Evolutionary conservation across 2,797 vertebrate species (phyloP), one percentile per base, ranked within the genome.

Genomic region (Halcyon badia): DNA sequence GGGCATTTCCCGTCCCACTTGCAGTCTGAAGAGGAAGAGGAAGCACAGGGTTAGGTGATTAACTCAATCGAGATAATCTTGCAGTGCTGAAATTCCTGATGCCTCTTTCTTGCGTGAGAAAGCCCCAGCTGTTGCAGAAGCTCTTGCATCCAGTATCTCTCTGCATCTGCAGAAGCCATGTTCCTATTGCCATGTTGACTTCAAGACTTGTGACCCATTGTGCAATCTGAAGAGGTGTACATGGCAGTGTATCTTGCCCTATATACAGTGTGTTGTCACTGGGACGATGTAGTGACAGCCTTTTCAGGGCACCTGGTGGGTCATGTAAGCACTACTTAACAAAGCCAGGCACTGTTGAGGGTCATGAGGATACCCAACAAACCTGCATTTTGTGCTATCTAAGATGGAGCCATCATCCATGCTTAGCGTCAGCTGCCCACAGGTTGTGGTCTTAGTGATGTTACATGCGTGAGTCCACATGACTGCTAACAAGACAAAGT

Each of bases 401-500:
- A 71, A 52, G 44, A 25, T 3, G 3, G 12, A 58, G 25, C 66
- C 49, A 3, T 18, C 24, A 16, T 2, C 3, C 1, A 2, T 37
- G 31, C 31, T 35, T 65, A 0, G 0, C 66, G 31, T 35, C 58
- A 69, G 31, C 30, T 71, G 20, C 24, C 33, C 26, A 2, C 10
- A 52, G 46, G 26, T 31, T 26, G 25, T 24, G 6, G n/a, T 21
- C 46, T 31, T 51, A 57, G 31, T 35, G 69, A 30, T 52, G 22
- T 35, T 39, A 31, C 0, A 0, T 26, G 20, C 1, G 1, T 13
- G 72, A 65, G 14, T 35, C 41, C 42, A 48, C 16, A 17, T 0
- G 4, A 26, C 18, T 52, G 20, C 26, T 76, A 52, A 35, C 11
- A 76, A 84, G 48, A 17, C 30, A 64, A 10, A 30, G 16, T 4